A percentile compares a stretch with the other conserved stretches of the same genome.
Conservation (phyloP, 2,113 vertebrate genomes). For the Stegostoma tigrinum region DNA sequence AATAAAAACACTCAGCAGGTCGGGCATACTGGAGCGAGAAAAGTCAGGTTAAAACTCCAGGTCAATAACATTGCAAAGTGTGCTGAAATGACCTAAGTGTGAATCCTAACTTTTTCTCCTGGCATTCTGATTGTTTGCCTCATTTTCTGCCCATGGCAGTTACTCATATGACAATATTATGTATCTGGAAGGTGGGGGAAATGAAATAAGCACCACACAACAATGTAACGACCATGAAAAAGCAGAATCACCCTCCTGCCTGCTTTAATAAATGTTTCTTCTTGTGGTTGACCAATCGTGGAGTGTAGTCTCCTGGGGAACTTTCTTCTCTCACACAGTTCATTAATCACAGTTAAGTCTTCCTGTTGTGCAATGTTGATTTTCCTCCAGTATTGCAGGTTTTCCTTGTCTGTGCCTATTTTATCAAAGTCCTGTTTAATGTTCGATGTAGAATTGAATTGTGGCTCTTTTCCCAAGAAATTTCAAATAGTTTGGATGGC, state of each 20-base stretch:
- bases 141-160: neutral
- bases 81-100: too few species aligned
- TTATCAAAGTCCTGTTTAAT: neutral
- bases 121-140: neutral
- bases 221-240: neutral
- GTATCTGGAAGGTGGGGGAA: neutral
- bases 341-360: neutral
- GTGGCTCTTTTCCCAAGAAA: neutral
- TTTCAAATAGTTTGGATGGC: neutral
- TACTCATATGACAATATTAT: neutral
- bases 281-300: neutral
- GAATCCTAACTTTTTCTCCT: neutral
- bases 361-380: neutral
- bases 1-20: neutral
- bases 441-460: neutral
- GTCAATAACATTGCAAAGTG: neutral
- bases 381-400: neutral
- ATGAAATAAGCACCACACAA: neutral
- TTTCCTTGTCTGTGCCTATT: neutral
- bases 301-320: neutral
- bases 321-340: neutral
- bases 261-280: constrained; percentile 12
- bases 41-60: neutral
- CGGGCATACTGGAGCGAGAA: neutral
- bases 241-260: neutral